Evolutionary conservation across 2,888 invertebrate genomes (phyloP), one percentile per base, ranked within the genome.

Genomic region (Helleia helle): DNA sequence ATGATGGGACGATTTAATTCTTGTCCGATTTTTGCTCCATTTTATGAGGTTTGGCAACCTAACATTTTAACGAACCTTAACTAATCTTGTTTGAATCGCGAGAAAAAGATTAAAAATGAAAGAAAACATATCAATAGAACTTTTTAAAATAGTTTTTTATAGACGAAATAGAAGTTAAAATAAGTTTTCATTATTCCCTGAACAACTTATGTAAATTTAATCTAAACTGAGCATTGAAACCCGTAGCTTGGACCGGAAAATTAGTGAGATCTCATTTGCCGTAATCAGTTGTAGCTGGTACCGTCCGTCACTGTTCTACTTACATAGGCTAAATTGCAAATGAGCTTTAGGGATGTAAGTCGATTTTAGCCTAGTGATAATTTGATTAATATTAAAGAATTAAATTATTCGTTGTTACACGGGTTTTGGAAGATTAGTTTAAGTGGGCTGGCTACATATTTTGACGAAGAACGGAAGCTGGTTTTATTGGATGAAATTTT

Each of bases 231-330:
- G 22, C 18, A 14, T 4, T 18, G 7, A 18, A 12, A 11, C 11
- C 11, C 6, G 8, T 22, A n/a, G 6, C 12, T 15, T 11, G 45
- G 30, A 43, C 43, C 49, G 47, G 54, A 52, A 56, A 64, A 63
- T 62, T 58, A 57, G 60, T 50, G 51, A 51, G 57, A 59, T 62
- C 60, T 62, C 59, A 61, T 67, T 65, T 56, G 49, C 48, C 53
- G 46, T 55, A 62, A 66, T 64, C 64, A 62, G 59, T 52, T 47
- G 52, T 52, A 55, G 51, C 42, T 49, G 49, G 48, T 51, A 40
- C 44, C 53, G 18, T 57, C 57, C 53, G 55, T 61, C 59, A 61
- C 52, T 43, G 47, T 57, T 55, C 54, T 48, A 50, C 48, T 50
- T 58, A 46, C 48, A 38, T 48, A 46, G 51, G 52, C 46, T 44